Conservation (phyloP, 2,797 vertebrate genomes). For the Pampus argenteus region DNA sequence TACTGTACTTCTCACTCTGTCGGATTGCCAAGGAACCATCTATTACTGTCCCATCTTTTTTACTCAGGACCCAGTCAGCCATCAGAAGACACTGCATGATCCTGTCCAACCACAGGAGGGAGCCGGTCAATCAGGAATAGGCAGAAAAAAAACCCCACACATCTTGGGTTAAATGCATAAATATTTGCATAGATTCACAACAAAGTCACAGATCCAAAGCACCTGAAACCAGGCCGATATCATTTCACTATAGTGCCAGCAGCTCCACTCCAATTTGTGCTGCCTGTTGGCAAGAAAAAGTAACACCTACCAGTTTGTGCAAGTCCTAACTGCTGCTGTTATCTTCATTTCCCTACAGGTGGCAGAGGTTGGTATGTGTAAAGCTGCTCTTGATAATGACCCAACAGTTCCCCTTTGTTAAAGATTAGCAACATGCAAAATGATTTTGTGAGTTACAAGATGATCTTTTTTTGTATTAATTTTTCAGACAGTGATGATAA, state of each 20-base stretch:
- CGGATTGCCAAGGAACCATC: conserved; percentile 53
- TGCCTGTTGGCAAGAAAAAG: conserved; percentile 2
- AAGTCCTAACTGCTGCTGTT: conserved; percentile 18
- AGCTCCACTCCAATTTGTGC: background rate
- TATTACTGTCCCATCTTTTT: conserved; percentile 27
- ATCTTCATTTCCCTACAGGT: conserved; percentile 18
- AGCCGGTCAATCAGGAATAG: conserved; percentile 52
- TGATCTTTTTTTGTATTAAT: conserved; percentile 14
- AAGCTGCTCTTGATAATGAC: background rate
- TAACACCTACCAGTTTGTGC: conserved; percentile 16
- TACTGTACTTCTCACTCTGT: conserved; percentile 24
- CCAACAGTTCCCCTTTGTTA: conserved; percentile 42
- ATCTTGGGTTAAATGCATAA: conserved; percentile 18
- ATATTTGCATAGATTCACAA: conserved; percentile 22
- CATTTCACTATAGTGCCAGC: conserved; percentile 9
- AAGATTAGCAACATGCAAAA: conserved; percentile 6
- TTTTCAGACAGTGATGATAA: conserved; percentile 9
- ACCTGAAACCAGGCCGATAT: background rate
- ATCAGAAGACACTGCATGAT: conserved; percentile 32
- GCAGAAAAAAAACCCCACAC: conserved; percentile 17
- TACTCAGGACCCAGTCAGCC: conserved; percentile 69
- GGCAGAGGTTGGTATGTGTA: conserved; percentile 15
- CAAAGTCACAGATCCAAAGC: background rate
- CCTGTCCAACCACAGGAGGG: conserved; percentile 54
- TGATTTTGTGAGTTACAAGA: background rate